Conservation (phyloP, 2,888 invertebrate genomes). For the Timema podura region DNA sequence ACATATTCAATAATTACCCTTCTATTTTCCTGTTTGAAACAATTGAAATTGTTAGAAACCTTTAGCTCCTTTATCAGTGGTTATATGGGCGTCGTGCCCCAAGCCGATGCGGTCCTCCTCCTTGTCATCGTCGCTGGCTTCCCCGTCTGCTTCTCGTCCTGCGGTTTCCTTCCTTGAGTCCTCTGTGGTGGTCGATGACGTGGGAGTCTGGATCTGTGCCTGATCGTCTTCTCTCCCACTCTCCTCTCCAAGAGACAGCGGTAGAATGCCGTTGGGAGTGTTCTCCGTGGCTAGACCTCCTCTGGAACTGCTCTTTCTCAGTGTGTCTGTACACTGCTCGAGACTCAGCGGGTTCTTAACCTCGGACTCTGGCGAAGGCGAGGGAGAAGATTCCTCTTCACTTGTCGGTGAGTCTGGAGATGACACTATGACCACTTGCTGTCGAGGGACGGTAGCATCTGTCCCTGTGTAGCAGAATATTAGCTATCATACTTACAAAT, state of each 20-base stretch:
- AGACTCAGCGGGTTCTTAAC: slow-evolving; percentile 54
- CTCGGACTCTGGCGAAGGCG: slow-evolving; percentile 56
- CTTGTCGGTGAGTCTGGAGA: slow-evolving; percentile 86
- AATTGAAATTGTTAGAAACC: no score
- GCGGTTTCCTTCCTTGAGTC: slow-evolving; percentile 31
- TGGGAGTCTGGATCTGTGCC: slow-evolving; percentile 30
- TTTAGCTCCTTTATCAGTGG: slow-evolving; percentile 22
- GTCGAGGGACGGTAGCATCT: slow-evolving; percentile 15
- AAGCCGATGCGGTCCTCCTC: slow-evolving; percentile 23
- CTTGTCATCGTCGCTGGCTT: slow-evolving; percentile 31
- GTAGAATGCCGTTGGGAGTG: slow-evolving; percentile 13
- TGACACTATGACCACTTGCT: slow-evolving; percentile 48
- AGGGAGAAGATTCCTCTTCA: slow-evolving; percentile 67
- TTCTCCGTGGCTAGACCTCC: slow-evolving; percentile 9
- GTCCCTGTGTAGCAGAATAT: no score
- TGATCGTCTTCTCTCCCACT: slow-evolving; percentile 22
- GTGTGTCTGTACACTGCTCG: slow-evolving; percentile 22
- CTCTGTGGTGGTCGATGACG: slow-evolving; percentile 31
- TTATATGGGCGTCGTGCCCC: slow-evolving; percentile 22
- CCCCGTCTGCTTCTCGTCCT: slow-evolving; percentile 29
- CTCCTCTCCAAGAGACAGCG: slow-evolving; percentile 6
- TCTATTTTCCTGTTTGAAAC: no score
- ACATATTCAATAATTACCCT: no score
- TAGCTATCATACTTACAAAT: no score
- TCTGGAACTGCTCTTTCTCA: slow-evolving; percentile 24